Evolutionary conservation across 1,140 invertebrate species (phyloP), one percentile per base, ranked within the genome.

Genomic region (Hyles euphorbiae): DNA sequence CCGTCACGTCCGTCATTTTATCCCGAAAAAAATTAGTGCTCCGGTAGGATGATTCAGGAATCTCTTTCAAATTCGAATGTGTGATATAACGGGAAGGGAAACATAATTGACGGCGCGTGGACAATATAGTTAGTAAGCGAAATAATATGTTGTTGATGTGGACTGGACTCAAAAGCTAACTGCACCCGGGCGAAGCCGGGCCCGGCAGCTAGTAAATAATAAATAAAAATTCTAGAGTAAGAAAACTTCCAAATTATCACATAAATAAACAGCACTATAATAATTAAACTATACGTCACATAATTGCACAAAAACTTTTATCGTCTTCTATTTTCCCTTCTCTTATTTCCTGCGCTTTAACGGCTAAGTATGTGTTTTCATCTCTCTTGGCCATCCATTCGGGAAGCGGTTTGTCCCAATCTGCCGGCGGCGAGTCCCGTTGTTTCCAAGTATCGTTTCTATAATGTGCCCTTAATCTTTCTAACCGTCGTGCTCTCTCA

Each of bases 331-430:
- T 54, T 53, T 77, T 87, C 50, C 90, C 90, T 60, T 89, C 89
- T 74, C 89, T 92, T 3, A 93, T 68, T 86, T 94, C 91, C 66
- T 91, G 87, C 46, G 90, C 90, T 89, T 93, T 94, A 3, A 89
- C 9, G 63, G 91, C 88, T 53, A 96, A 89, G 83, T 91, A 95
- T 8, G 93, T 91, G 58, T 91, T 89, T 68, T 94, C 88, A 63
- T 93, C 91, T 71, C 91, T 87, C 68, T 95, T 91, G 22, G 85
- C 70, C 74, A 96, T 87, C 91, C 93, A 94, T 32, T 94, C 92
- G 5, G 96, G 96, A 62, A 97, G 78, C 3, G 94, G 94, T 59
- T 89, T 90, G 63, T 93, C 91, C 96, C 96, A 98, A 77, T 96
- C 93, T 60, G 86, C 75, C 4, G 96, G 96, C 5, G 96, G 96